Percentiles rank a stretch among this genome's conserved stretches.
phyloP scores from a whole-genome alignment of 2,888 invertebrate genomes.

The Autographa pulchrina region DNA sequence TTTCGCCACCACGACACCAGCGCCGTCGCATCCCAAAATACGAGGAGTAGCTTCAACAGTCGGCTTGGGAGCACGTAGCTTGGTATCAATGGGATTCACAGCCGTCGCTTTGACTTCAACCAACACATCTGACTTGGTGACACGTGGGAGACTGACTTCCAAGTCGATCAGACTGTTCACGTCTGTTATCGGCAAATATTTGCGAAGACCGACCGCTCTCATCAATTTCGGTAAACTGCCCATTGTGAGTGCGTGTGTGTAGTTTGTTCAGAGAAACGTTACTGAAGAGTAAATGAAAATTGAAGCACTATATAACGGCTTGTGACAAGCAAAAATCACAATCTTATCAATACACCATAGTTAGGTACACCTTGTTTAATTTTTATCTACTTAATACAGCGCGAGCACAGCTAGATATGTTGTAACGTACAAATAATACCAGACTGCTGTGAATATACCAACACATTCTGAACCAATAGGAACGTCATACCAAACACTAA shows the following conservation, averaged over 20 bases:
- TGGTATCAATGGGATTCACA: conserved; percentile 83
- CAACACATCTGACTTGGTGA: conserved; percentile 75
- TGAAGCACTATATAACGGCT: conserved; percentile 2
- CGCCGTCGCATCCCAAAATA: conserved; percentile 83
- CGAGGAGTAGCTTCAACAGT: conserved; percentile 70
- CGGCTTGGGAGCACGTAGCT: conserved; percentile 78
- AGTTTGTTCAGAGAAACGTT: conserved; percentile 16
- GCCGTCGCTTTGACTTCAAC: conserved; percentile 82
- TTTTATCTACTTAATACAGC: not conserved
- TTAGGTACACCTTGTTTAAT: not conserved
- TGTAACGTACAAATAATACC: not conserved
- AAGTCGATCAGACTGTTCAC: conserved; percentile 77
- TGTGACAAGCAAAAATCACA: not conserved
- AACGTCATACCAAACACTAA: not conserved
- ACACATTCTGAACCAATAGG: not conserved
- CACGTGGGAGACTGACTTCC: conserved; percentile 73
- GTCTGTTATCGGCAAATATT: conserved; percentile 81
- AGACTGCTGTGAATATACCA: conserved; percentile 1
- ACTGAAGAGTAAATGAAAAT: conserved; percentile 29
- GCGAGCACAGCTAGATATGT: not conserved
- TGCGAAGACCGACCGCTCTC: conserved; percentile 82
- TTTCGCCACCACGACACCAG: conserved; percentile 78
- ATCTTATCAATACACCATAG: conserved; percentile 2
- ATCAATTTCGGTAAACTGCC: conserved; percentile 76
- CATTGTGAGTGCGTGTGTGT: conserved; percentile 45